A percentile compares a stretch with the other conserved stretches of the same genome.
These are phyloP conservation scores for Heteromormyrus szaboi DNA, from an alignment of 2,797 vertebrate species.

Conservation along the genomic window DNA sequence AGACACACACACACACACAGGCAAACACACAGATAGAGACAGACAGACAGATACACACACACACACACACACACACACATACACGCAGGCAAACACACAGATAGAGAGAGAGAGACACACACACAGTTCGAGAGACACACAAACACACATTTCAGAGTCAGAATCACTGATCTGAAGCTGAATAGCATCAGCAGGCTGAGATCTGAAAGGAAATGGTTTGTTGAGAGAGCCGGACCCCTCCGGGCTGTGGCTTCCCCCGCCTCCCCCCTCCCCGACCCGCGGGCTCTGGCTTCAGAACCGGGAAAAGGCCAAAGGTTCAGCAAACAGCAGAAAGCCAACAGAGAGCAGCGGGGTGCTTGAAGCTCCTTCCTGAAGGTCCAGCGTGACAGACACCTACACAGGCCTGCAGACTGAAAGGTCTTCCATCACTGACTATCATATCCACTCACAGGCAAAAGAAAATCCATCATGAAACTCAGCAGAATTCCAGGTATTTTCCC, in stretches of 20 bases:
- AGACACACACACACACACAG: too few species aligned
- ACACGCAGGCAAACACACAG: too few species aligned
- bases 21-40: neutral
- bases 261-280: neutral
- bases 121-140: too few species aligned
- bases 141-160: neutral
- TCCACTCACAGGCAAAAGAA: neutral
- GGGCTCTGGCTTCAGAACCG: neutral
- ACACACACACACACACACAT: neutral
- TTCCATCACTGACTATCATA: neutral
- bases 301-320: neutral
- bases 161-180: neutral
- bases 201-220: neutral
- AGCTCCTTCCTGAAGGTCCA: neutral
- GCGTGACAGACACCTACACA: neutral
- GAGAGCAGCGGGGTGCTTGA: neutral
- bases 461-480: neutral
- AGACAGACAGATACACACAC: neutral
- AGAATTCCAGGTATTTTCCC: neutral
- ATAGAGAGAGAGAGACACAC: too few species aligned
- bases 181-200: neutral
- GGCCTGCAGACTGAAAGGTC: neutral
- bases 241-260: neutral
- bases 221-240: neutral
- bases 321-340: neutral